These are phyloP conservation scores for Hydrozoanthus tunicans DNA, from an alignment of 64 coral and sea anemone species.

Conservation along the genomic window DNA sequence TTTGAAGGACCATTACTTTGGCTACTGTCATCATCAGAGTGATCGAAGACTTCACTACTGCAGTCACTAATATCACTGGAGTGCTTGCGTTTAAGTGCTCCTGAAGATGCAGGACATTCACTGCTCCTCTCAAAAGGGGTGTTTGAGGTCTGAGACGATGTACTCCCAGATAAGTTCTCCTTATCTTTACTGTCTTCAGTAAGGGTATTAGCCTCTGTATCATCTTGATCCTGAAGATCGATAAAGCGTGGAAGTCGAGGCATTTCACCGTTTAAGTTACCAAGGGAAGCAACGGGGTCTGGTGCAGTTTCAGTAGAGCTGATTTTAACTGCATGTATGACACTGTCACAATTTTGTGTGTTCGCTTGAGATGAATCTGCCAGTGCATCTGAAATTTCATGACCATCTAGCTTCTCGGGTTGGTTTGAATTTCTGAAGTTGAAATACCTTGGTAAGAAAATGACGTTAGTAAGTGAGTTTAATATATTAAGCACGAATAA, in stretches of 20 bases:
- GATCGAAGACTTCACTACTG: background rate
- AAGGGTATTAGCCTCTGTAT: background rate
- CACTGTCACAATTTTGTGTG: background rate
- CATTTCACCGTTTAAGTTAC: background rate
- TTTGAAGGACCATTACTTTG: background rate
- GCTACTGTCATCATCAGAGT: constrained; percentile 12
- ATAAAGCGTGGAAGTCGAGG: constrained; percentile 23
- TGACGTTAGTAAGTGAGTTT: background rate
- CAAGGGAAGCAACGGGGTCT: background rate
- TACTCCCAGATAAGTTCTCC: background rate
- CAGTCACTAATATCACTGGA: background rate
- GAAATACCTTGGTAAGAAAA: constrained; percentile 45
- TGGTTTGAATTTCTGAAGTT: constrained; percentile 3
- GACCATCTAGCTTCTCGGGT: background rate
- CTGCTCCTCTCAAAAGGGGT: background rate
- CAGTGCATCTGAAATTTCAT: background rate
- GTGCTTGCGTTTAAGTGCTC: constrained; percentile 24
- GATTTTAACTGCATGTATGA: background rate
- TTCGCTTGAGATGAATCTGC: background rate
- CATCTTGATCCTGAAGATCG: background rate
- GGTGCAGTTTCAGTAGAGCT: background rate
- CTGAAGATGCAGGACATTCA: background rate
- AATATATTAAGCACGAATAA: background rate
- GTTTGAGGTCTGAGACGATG: background rate
- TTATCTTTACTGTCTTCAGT: constrained; percentile 7